A percentile compares a stretch with the other conserved stretches of the same genome.
These are phyloP conservation scores for Nomada ferruginata DNA, from an alignment of 2,888 invertebrate genomes.

Conservation along the genomic window DNA sequence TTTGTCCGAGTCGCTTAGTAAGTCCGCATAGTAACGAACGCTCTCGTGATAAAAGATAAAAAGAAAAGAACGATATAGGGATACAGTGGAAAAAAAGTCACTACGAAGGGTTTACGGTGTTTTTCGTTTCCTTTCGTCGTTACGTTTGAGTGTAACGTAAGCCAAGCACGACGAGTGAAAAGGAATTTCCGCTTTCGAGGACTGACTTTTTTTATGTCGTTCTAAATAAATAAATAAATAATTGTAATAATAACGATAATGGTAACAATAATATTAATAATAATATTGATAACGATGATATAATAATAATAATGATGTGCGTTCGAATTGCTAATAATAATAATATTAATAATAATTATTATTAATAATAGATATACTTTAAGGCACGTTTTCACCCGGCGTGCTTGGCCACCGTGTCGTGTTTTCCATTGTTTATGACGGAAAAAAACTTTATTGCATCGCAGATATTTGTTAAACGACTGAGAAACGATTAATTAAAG, in stretches of 20 bases:
- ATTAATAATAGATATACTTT: constrained; percentile 42
- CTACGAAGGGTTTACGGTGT: background rate
- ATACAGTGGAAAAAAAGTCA: background rate
- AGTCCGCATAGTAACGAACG: constrained; percentile 16
- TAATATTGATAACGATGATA: constrained; percentile 46
- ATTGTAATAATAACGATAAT: constrained; percentile 48
- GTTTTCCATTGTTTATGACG: constrained; percentile 12
- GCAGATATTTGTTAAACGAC: background rate
- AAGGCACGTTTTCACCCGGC: constrained; percentile 40
- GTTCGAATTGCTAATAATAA: constrained; percentile 57
- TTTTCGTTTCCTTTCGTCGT: constrained; percentile 2
- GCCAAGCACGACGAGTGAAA: constrained; percentile 40
- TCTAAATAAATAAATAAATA: constrained; percentile 47
- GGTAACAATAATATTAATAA: constrained; percentile 47
- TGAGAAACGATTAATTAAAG: background rate
- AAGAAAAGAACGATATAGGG: background rate
- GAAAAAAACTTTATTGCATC: background rate
- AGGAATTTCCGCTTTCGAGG: constrained; percentile 48
- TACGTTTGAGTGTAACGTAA: background rate
- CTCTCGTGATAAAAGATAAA: constrained; percentile 13
- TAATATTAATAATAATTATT: constrained; percentile 50
- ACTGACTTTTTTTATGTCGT: constrained; percentile 57
- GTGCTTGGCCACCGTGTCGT: constrained; percentile 31
- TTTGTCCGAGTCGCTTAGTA: constrained; percentile 39
- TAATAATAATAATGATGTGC: constrained; percentile 50